Evolutionary conservation across 2,888 invertebrate species (phyloP).

Genomic region (Eristalis pertinax): DNA sequence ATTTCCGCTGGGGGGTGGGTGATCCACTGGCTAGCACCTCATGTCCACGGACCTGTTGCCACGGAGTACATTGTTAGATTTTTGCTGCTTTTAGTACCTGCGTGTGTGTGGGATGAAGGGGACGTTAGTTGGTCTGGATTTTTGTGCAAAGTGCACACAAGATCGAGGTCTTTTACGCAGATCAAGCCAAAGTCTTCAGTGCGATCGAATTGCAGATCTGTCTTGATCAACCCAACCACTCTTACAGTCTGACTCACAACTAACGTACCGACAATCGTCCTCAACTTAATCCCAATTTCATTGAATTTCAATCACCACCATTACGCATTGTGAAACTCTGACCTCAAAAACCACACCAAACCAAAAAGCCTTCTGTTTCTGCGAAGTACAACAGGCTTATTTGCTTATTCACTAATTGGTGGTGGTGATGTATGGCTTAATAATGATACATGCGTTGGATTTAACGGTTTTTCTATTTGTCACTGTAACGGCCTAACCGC

Average conservation of each 20-base stretch:
- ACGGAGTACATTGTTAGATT: conserved; percentile 28
- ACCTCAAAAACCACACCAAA: not conserved
- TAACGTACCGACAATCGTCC: too few species aligned
- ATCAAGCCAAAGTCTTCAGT: too few species aligned
- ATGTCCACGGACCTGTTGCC: conserved; percentile 64
- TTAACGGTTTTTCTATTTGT: conserved; percentile 18
- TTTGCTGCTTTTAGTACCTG: not conserved
- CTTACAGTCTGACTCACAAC: too few species aligned
- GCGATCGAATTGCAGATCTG: too few species aligned
- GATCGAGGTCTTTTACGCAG: too few species aligned
- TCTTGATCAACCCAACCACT: too few species aligned
- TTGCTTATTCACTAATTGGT: conserved; percentile 50
- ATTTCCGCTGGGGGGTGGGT: not conserved
- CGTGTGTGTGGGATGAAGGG: not conserved
- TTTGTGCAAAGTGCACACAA: too few species aligned
- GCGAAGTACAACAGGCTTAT: not conserved
- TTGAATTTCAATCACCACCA: not conserved
- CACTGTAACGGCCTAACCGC: not conserved
- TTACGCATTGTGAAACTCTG: not conserved
- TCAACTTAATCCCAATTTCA: too few species aligned
- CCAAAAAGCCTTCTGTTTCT: not conserved
- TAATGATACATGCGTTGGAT: conserved; percentile 43
- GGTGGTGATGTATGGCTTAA: conserved; percentile 43
- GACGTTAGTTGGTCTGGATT: too few species aligned
- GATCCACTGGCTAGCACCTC: not conserved